Conservation (phyloP, 2,797 vertebrate species). For the Telmatherina bonti region DNA sequence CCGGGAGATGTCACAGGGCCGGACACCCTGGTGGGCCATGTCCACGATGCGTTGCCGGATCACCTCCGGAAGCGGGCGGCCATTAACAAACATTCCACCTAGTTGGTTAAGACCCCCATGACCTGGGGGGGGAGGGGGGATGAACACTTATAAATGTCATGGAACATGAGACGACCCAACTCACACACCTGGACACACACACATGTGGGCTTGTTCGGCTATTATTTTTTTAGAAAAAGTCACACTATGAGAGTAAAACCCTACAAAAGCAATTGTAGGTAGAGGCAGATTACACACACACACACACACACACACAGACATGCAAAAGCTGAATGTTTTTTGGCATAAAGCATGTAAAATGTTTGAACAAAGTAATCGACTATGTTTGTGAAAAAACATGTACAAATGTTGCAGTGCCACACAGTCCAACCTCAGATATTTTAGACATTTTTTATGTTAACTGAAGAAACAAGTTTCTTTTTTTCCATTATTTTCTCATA, state of each 20-base stretch:
- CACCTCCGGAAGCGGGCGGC: conserved; percentile 91
- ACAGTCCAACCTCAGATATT: not conserved
- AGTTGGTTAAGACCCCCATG: conserved; percentile 95
- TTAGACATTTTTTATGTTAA: not conserved
- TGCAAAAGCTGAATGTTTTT: too few relatives aligned
- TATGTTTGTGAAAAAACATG: too few relatives aligned
- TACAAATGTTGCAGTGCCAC: too few relatives aligned
- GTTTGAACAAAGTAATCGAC: too few relatives aligned
- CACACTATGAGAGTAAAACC: not conserved
- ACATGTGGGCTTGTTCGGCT: conserved; percentile 3
- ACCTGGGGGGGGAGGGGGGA: conserved; percentile 86
- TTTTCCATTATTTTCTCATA: too few relatives aligned
- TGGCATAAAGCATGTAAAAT: too few relatives aligned
- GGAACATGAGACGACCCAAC: conserved; percentile 48
- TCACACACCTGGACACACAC: conserved; percentile 12
- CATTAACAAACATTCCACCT: conserved; percentile 94
- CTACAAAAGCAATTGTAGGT: too few relatives aligned
- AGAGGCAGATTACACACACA: too few relatives aligned
- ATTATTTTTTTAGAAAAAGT: not conserved
- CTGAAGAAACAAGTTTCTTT: not conserved
- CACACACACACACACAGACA: too few relatives aligned
- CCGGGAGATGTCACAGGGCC: conserved; percentile 93
- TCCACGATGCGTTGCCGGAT: conserved; percentile 94
- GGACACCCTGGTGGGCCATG: conserved; percentile 92
- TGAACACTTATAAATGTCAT: conserved; percentile 84